Evolutionary conservation across 2,888 invertebrate species (phyloP).

Genomic region (Cosmia pyralina): DNA sequence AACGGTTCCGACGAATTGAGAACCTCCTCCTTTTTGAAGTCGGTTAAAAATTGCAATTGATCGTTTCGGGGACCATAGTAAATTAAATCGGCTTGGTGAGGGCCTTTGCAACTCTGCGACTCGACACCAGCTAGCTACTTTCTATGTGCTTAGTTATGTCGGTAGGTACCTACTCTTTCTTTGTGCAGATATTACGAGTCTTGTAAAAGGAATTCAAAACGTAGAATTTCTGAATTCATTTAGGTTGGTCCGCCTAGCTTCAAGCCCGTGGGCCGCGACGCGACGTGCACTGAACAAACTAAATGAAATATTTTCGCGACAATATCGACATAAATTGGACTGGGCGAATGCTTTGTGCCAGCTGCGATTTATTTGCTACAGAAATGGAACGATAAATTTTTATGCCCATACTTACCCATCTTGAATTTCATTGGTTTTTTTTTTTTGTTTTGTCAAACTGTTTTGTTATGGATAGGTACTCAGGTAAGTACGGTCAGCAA

Average conservation of each 20-base stretch:
- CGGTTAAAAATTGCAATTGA: background rate
- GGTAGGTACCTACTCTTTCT: background rate
- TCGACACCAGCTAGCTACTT: background rate
- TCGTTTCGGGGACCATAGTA: background rate
- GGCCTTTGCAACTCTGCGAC: background rate
- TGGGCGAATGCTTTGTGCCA: conserved; percentile 68
- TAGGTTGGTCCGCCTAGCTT: conserved; percentile 23
- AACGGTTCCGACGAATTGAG: too few species aligned
- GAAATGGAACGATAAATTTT: conserved; percentile 71
- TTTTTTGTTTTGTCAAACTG: conserved; percentile 19
- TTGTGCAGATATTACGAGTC: background rate
- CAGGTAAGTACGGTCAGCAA: too few species aligned
- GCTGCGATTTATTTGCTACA: conserved; percentile 75
- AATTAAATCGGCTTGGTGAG: background rate
- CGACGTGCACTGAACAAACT: conserved; percentile 45
- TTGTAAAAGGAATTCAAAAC: conserved; percentile 17
- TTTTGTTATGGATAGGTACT: background rate
- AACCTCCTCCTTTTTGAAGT: too few species aligned
- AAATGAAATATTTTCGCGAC: conserved; percentile 73
- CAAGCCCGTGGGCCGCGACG: conserved; percentile 14
- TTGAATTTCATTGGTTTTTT: conserved; percentile 43
- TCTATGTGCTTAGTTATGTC: background rate
- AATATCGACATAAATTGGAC: conserved; percentile 76
- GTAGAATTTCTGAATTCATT: conserved; percentile 27
- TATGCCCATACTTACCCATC: conserved; percentile 65